Base-by-base conservation (phyloP, 2,797 vertebrate species). In the Mastacembelus armatus region DNA sequence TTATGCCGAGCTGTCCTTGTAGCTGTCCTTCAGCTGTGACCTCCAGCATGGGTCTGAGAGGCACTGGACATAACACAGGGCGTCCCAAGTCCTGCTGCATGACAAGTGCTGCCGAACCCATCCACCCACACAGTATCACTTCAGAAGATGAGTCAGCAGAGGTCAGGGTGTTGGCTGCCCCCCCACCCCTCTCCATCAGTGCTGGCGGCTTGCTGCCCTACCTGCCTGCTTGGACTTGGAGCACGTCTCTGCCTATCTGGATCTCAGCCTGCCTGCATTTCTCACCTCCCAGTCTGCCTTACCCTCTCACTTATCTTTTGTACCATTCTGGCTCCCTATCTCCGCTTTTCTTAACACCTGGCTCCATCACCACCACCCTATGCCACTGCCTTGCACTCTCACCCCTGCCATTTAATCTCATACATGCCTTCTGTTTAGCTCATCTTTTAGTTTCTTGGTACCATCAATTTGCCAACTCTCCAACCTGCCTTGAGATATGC, bases 101-200 rank as follows among this genome's bases (percentile, higher is more conserved):
- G 55, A 74, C 64, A 66, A 64, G 59, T 50, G 63, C 66, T 68
- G 78, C 70, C 22, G 49, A 55, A 45, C 30, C 60, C 64, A 47
- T 68, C 81, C 70, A 19, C 88, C 75, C 83, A 80, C 83, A 42
- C 71, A 43, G 78, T 18, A 29, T 40, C 71, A 74, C 78, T 72
- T 80, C 63, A 58, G 60, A 77, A 66, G 78, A 87, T 85, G 88
- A 89, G 79, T 91, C 88, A 85, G 89, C 90, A 86, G 57, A 89
- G 83, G 77, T 85, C 80, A 71, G 55, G 38, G 43, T 71, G 80
- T 85, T 77, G 79, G 74, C 80, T 50, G 78, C 62, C 70, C 71
- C 72, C 62, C 49, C 55, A 60, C 48, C 75, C 60, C 68, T 57
- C 29, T 2, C 6, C 49, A 18, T 16, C 15, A 15, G 35, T 60